Evolutionary conservation across 2,888 invertebrate genomes (phyloP), one percentile per base, ranked within the genome.

Genomic region (Pilophorus perplexus): DNA sequence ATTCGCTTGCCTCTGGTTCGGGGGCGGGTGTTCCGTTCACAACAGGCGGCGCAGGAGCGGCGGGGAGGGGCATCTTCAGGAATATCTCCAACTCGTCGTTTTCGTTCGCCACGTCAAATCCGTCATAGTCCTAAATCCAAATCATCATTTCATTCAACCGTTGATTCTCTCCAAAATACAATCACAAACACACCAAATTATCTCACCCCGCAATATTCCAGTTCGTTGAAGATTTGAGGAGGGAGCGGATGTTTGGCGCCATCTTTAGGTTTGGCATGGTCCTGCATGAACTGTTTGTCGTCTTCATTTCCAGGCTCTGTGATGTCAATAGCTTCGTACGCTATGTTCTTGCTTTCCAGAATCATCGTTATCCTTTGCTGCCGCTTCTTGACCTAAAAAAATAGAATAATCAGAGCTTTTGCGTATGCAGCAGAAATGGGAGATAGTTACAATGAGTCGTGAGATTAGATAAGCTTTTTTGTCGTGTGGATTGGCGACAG

Each of bases 341-440:
- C 85, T 73, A 98, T 88, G 78, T 83, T 86, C 82, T 93, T 90
- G 73, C 94, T 91, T 75, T 95, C 93, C 74, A 98, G 80, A 75
- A 95, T 91, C 88, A 96, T 91, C 74, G 90, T 79, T 66, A 97
- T 93, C 71, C 94, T 85, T 77, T 94, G 93, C 78, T 97, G 96
- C 73, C 93, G 85, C 79, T 96, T 97, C 79, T 94, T 94, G 72
- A 97, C 92, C 97, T 97, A n/a, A n/a, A n/a, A n/a, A n/a, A n/a
- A n/a, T n/a, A n/a, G n/a, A n/a, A n/a, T n/a, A n/a, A n/a, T n/a
- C n/a, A n/a, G n/a, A n/a, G n/a, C n/a, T n/a, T n/a, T n/a, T n/a
- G n/a, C n/a, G n/a, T n/a, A n/a, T n/a, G n/a, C n/a, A n/a, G n/a
- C n/a, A n/a, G n/a, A n/a, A n/a, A n/a, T n/a, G n/a, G n/a, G n/a